Evolutionary conservation across 2,113 vertebrate genomes (phyloP).

Genomic region (Gyps fulvus): DNA sequence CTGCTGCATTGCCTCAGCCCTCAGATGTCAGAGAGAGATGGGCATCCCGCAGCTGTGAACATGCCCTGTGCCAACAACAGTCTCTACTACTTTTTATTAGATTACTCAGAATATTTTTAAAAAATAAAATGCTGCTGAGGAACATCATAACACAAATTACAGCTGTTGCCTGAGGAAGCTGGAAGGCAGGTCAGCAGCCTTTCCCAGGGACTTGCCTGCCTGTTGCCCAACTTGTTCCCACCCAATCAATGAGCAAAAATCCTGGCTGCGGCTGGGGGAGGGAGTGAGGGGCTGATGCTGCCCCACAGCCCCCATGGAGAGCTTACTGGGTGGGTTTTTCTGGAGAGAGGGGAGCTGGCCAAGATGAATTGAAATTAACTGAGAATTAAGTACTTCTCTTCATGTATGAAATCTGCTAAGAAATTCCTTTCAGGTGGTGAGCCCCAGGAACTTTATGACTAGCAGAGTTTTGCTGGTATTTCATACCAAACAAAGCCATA

Average conservation of each 20-base stretch:
- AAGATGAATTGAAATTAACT: not conserved
- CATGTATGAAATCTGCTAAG: not conserved
- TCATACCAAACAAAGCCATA: not conserved
- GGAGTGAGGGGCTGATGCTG: not conserved
- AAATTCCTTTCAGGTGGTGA: not conserved
- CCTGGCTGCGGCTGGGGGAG: not conserved
- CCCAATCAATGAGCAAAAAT: not conserved
- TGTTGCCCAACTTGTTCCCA: not conserved
- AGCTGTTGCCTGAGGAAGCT: not conserved
- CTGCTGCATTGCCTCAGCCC: not conserved
- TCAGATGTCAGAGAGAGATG: not conserved
- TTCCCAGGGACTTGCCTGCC: not conserved
- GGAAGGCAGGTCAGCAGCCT: not conserved
- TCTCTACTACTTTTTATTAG: not conserved
- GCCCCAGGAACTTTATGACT: not conserved
- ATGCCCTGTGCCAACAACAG: not conserved
- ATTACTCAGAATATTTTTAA: not conserved
- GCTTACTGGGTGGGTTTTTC: not conserved
- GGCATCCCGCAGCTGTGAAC: not conserved
- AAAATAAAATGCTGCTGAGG: not conserved
- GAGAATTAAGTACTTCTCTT: not conserved
- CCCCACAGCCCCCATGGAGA: not conserved
- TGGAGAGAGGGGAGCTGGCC: not conserved
- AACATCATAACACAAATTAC: not conserved
- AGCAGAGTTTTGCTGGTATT: not conserved